Evolutionary conservation across 2,113 vertebrate genomes (phyloP).

Genomic region (Coptodon rendalli): DNA sequence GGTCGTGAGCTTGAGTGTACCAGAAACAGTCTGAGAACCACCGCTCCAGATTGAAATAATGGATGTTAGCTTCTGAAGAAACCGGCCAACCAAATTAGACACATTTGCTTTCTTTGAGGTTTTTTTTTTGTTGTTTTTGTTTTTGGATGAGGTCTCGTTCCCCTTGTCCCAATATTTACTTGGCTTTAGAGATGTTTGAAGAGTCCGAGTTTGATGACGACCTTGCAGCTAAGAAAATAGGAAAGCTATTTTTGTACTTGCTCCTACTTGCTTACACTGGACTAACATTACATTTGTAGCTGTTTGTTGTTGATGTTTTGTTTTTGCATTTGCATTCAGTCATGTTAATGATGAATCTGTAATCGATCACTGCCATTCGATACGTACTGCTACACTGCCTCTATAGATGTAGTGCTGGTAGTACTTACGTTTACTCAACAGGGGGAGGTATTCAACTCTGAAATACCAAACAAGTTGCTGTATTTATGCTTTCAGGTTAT

Average conservation of each 20-base stretch:
- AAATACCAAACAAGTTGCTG: slow-evolving; percentile 27
- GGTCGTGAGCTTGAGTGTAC: not conserved
- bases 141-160: not conserved
- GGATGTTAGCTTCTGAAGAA: not conserved
- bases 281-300: slow-evolving; percentile 58
- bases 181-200: not conserved
- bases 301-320: slow-evolving; percentile 7
- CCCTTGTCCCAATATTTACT: not conserved
- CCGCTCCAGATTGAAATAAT: not conserved
- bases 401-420: not conserved
- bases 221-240: slow-evolving; percentile 33
- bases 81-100: not conserved
- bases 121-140: not conserved
- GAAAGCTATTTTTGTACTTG: slow-evolving; percentile 35
- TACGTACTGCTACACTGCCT: not conserved
- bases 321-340: slow-evolving; percentile 4
- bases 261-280: slow-evolving; percentile 29
- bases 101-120: not conserved
- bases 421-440: slow-evolving; percentile 45
- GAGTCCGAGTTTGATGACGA: not conserved
- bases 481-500: slow-evolving; percentile 33
- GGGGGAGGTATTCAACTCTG: slow-evolving; percentile 31
- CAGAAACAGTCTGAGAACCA: not conserved
- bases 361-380: slow-evolving; percentile 70
- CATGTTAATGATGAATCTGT: slow-evolving; percentile 25